Evolutionary conservation across 2,113 vertebrate genomes (phyloP), one percentile per base, ranked within the genome.

Genomic region (Pluvianellus socialis): DNA sequence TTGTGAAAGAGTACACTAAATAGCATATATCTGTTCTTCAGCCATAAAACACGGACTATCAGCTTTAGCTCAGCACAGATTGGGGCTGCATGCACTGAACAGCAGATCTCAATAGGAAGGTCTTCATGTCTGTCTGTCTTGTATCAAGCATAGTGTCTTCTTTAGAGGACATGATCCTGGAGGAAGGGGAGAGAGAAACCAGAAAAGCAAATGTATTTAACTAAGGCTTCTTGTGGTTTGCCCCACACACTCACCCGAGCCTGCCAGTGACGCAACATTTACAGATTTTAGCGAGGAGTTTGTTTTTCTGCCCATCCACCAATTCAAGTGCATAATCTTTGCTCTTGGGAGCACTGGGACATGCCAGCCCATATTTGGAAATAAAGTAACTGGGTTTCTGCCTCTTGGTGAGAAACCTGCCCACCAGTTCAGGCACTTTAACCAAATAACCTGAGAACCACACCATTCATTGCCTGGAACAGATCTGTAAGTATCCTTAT

Each of bases 1-100:
- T 92, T 97, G 97, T 98, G 98, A 98, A 98, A 98, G 97, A 97
- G 93, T 96, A 97, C 97, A 98, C 96, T 96, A 95, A 98, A 97
- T 93, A 97, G 96, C 95, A 90, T 94, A 88, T 92, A 86, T 96
- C 95, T 97, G 93, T 96, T 97, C 82, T 96, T 95, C 93, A 94
- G 79, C 88, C 97, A 95, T 96, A 97, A 96, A 94, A 89, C 81
- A 88, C 86, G 5, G 95, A 91, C 95, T 88, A 86, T 95, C 91
- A 94, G 95, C 96, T 94, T 94, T 67, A 85, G 95, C 96, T 94
- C 96, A 94, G 97, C 91, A 40, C 93, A 92, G 96, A 96, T 94
- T 93, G 44, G 94, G 49, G 95, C 20, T 93, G 94, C 96, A 97
- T 98, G 98, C 97, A 96, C 81, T 86, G 97, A 96, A 92, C 58